Percentiles rank a stretch among this genome's conserved stretches.
These are phyloP conservation scores for Lacanobia oleracea DNA, from an alignment of 2,888 invertebrate genomes.

Conservation along the genomic window DNA sequence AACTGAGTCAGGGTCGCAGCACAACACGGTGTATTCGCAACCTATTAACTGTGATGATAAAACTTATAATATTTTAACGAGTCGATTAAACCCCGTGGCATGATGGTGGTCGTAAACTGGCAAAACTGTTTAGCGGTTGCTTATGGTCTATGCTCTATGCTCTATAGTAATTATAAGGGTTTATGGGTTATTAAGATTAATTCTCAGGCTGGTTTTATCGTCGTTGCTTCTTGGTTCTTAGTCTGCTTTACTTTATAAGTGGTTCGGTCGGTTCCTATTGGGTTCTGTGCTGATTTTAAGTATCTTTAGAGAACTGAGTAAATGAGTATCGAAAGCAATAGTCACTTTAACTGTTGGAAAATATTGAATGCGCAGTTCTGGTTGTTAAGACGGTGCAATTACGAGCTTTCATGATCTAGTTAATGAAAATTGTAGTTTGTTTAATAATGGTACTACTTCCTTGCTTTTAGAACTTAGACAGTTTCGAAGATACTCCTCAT, in stretches of 20 bases:
- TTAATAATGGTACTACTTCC: no score
- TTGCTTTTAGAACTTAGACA: not conserved
- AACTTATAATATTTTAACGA: conserved; percentile 56
- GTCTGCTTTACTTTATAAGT: conserved; percentile 21
- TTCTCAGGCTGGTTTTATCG: conserved; percentile 7
- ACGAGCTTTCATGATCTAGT: not conserved
- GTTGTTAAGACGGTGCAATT: not conserved
- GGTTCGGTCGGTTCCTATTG: not conserved
- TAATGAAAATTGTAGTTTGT: not conserved
- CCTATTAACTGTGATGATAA: conserved; percentile 48
- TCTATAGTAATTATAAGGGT: conserved; percentile 14
- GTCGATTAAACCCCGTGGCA: conserved; percentile 24
- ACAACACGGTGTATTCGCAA: conserved; percentile 62
- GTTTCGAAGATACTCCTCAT: not conserved
- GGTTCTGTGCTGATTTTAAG: not conserved
- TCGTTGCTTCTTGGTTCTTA: conserved; percentile 6
- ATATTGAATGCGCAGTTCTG: not conserved
- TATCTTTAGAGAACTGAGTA: not conserved
- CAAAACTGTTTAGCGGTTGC: conserved; percentile 13
- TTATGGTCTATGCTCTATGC: conserved; percentile 10
- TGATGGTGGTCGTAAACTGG: conserved; percentile 46
- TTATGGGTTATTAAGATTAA: conserved; percentile 43
- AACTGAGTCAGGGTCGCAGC: conserved; percentile 78
- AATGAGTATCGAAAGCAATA: not conserved
- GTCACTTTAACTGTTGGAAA: not conserved